Evolutionary conservation across 64 coral and sea anemone genomes (phyloP).

Genomic region (Montipora capricornis): DNA sequence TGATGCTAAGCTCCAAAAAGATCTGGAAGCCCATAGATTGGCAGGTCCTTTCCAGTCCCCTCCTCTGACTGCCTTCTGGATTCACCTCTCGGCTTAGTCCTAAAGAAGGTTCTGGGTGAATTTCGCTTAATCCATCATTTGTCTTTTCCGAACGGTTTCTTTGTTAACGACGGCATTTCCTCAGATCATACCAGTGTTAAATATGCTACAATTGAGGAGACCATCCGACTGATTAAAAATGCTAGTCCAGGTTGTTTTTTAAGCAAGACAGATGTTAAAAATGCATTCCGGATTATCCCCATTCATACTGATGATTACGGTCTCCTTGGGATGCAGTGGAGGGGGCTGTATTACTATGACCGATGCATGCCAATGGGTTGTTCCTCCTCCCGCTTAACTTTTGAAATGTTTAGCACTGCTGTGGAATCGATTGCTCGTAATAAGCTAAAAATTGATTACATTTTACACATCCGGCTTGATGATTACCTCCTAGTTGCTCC

Average conservation of each 20-base stretch:
- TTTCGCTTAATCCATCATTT: constrained; percentile 45
- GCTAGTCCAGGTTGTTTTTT: constrained; percentile 23
- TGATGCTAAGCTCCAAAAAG: no score
- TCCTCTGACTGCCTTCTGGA: no score
- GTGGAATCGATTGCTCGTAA: constrained; percentile 25
- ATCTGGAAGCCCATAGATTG: no score
- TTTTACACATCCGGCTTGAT: no score
- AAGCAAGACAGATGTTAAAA: constrained; percentile 18
- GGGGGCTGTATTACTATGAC: neutral
- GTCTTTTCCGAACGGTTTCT: constrained; percentile 11
- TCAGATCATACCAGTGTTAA: constrained; percentile 15
- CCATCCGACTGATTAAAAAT: constrained; percentile 27
- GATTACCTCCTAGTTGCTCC: no score
- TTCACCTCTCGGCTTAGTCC: no score
- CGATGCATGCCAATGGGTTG: no score
- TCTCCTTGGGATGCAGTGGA: constrained; percentile 13
- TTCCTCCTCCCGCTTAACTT: neutral
- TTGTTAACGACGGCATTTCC: constrained; percentile 22
- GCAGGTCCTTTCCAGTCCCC: no score
- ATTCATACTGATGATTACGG: constrained; percentile 10
- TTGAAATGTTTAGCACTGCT: constrained; percentile 34
- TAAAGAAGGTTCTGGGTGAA: neutral
- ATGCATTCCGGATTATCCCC: constrained; percentile 18
- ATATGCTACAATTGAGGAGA: constrained; percentile 25
- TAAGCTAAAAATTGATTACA: neutral